Conservation (phyloP, 2,888 invertebrate genomes). For the Holacanthella duospinosa region DNA sequence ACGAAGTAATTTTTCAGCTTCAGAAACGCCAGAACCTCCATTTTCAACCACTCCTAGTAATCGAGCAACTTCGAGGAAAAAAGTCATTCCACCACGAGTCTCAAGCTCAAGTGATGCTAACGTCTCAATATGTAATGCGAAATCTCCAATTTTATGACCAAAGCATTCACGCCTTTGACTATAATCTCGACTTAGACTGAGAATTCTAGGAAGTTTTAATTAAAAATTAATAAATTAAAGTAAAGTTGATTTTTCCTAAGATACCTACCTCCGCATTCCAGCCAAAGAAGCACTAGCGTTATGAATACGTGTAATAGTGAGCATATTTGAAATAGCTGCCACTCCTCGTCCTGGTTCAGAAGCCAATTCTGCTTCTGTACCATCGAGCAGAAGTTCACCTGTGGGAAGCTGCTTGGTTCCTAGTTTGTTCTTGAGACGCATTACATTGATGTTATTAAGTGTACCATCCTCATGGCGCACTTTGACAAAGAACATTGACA, state of each 20-base stretch:
- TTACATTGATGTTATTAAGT: conserved; percentile 47
- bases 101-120: conserved; percentile 47
- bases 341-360: conserved; percentile 47
- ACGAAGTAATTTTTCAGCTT: conserved; percentile 43
- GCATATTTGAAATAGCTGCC: conserved; percentile 46
- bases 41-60: conserved; percentile 44
- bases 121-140: conserved; percentile 47
- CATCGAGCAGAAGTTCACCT: conserved; percentile 49
- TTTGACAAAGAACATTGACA: conserved; percentile 47
- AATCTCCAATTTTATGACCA: conserved; percentile 43
- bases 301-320: conserved; percentile 48
- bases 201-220: conserved; percentile 41
- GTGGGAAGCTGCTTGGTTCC: conserved; percentile 50
- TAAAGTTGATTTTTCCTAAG: background rate
- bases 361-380: conserved; percentile 43
- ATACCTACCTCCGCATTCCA: conserved; percentile 44
- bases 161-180: conserved; percentile 45
- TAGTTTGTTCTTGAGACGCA: conserved; percentile 48
- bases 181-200: conserved; percentile 47
- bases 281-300: conserved; percentile 44
- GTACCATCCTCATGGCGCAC: conserved; percentile 40
- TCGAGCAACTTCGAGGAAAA: conserved; percentile 45
- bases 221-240: background rate
- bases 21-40: conserved; percentile 37
- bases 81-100: conserved; percentile 43